Percentiles rank a stretch among this genome's conserved stretches.
These are phyloP conservation scores for Nudaria mundana DNA, from an alignment of 2,888 invertebrate genomes.

Conservation along the genomic window DNA sequence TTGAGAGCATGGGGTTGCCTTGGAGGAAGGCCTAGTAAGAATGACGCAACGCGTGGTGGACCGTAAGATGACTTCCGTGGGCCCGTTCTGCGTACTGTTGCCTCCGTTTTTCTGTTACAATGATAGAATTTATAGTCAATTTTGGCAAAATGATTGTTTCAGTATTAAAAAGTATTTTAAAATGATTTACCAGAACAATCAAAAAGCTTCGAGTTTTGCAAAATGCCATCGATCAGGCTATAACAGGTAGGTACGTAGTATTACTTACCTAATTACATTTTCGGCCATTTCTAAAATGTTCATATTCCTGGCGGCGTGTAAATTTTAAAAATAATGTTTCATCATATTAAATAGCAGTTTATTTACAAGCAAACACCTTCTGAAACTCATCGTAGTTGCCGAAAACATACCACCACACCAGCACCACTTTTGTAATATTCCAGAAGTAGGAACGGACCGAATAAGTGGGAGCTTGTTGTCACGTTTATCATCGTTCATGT, in stretches of 20 bases:
- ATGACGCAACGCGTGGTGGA: constrained; percentile 65
- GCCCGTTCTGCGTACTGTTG: constrained; percentile 46
- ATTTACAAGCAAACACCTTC: too few species aligned
- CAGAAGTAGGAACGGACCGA: too few species aligned
- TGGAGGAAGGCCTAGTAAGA: constrained; percentile 67
- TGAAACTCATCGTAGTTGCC: too few species aligned
- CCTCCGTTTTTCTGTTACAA: constrained; percentile 54
- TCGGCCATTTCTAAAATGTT: constrained; percentile 61
- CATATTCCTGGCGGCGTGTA: constrained; percentile 64
- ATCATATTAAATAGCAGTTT: too few species aligned
- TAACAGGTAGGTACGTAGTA: too few species aligned
- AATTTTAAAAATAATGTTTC: constrained; percentile 13
- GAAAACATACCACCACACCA: too few species aligned
- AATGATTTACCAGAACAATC: too few species aligned
- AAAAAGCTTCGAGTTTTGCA: too few species aligned
- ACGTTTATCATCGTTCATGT: too few species aligned
- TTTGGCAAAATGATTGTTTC: background rate
- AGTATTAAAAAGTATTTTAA: background rate
- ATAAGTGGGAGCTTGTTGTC: too few species aligned
- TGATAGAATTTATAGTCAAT: background rate
- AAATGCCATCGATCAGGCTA: too few species aligned
- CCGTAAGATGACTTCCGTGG: constrained; percentile 55
- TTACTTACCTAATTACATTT: constrained; percentile 54
- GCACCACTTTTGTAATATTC: too few species aligned
- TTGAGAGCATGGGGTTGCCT: constrained; percentile 63